These are phyloP conservation scores for Pachycephus smyrnensis DNA, from an alignment of 2,888 invertebrate genomes.

Conservation along the genomic window DNA sequence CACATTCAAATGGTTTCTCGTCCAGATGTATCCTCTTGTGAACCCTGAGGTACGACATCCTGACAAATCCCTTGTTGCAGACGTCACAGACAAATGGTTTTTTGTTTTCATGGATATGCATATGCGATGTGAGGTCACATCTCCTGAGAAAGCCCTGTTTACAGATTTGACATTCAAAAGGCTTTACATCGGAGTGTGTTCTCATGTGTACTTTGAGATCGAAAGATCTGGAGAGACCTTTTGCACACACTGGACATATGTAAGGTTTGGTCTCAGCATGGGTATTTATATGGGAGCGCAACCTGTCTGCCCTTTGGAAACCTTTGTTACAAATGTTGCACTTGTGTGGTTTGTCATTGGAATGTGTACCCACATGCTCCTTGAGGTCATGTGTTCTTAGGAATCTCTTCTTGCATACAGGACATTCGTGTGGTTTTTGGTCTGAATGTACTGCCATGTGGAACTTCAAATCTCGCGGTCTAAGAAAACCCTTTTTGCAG, in stretches of 20 bases:
- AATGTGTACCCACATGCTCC: conserved; percentile 57
- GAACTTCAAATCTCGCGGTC: conserved; percentile 1
- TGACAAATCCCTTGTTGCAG: conserved; percentile 3
- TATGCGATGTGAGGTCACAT: not conserved
- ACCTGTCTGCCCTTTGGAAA: conserved; percentile 72
- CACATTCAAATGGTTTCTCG: conserved; percentile 4
- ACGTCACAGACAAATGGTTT: conserved; percentile 3
- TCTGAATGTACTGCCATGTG: conserved; percentile 12
- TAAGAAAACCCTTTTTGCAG: conserved; percentile 14
- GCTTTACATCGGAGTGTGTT: conserved; percentile 1
- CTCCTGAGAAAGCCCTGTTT: conserved; percentile 3
- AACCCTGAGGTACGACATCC: conserved; percentile 2
- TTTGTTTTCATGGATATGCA: conserved; percentile 1
- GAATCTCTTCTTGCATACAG: conserved; percentile 4
- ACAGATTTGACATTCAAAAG: conserved; percentile 2
- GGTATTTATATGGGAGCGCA: conserved; percentile 72
- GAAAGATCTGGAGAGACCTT: conserved; percentile 58
- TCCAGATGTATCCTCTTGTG: conserved; percentile 4
- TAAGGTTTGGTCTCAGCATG: conserved; percentile 72
- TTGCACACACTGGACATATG: conserved; percentile 72
- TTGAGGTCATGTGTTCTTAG: conserved; percentile 1
- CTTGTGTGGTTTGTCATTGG: conserved; percentile 68
- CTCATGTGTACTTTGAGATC: conserved; percentile 2
- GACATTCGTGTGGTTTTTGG: conserved; percentile 4
- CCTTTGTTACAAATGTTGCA: conserved; percentile 72